Evolutionary conservation across 2,113 vertebrate genomes (phyloP), one percentile per base, ranked within the genome.

Genomic region (Carettochelys insculpta): DNA sequence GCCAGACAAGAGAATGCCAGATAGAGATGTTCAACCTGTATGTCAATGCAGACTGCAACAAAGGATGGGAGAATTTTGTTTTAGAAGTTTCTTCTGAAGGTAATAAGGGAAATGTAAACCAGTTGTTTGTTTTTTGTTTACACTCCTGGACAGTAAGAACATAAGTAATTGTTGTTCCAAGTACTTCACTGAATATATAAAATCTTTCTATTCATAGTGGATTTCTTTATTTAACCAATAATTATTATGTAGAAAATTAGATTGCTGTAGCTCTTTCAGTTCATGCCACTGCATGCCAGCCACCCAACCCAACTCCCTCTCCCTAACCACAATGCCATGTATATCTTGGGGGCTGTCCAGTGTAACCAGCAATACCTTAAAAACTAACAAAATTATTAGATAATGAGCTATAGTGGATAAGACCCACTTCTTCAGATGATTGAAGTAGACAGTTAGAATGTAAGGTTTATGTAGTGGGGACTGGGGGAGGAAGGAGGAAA

Each of bases 141-240:
- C 91, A 84, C 86, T 91, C 80, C 87, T 93, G 90, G 87, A 92
- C 92, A 92, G 77, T 81, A 81, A 88, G 90, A 90, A 85, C 34
- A 85, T 0, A 84, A 43, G 54, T 20, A 76, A 58, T 84, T 89
- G 20, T 73, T 95, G 84, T 92, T 91, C 52, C n/a, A 92, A 82
- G 38, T n/a, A 81, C 89, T 34, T 90, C 54, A 75, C 50, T 80
- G 89, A 93, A 93, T 76, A 41, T 61, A 90, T 47, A 27, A 53
- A 87, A 76, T 43, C 14, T 52, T 81, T 87, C 29, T 77, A 87
- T 83, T 85, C 65, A 71, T 19, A 76, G 80, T 82, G 58, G 52
- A 79, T 53, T 68, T 41, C 51, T 91, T 90, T 93, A 93, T 87
- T 34, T 4, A 10, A 93, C 54, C 89, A 85, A 82, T 41, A 51